phyloP scores from a whole-genome alignment of 2,797 vertebrate genomes.

The Epinephelus coioides region DNA sequence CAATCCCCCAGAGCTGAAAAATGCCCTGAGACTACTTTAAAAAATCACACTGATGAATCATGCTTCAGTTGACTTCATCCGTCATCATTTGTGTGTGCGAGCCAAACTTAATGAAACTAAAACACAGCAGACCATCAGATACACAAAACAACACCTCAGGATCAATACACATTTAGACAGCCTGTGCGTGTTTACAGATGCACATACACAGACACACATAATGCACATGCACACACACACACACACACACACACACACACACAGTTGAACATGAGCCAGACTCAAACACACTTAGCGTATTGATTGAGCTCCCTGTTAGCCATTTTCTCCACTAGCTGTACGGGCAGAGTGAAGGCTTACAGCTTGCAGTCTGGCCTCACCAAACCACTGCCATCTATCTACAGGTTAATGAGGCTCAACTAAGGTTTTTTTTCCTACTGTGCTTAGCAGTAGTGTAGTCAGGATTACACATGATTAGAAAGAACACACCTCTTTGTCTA shows the following conservation, averaged over 20 bases:
- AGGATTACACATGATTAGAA: conserved; percentile 43
- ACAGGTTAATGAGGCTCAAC: conserved; percentile 73
- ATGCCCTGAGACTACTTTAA: conserved; percentile 41
- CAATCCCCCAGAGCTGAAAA: conserved; percentile 22
- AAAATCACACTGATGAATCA: conserved; percentile 59
- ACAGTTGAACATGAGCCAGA: conserved; percentile 1
- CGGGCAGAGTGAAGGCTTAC: conserved; percentile 67
- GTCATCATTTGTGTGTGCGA: conserved; percentile 69
- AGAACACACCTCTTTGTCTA: neutral
- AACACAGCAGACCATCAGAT: conserved; percentile 70
- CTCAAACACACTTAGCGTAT: conserved; percentile 63
- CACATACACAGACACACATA: conserved; percentile 29
- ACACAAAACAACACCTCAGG: conserved; percentile 73
- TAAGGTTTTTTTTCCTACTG: conserved; percentile 37
- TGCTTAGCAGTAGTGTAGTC: conserved; percentile 25
- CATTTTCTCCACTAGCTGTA: conserved; percentile 64
- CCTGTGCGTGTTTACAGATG: conserved; percentile 27
- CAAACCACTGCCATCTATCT: conserved; percentile 72
- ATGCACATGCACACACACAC: conserved; percentile 35
- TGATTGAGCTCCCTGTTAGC: conserved; percentile 74
- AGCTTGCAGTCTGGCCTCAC: conserved; percentile 65
- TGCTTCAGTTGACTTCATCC: conserved; percentile 63
- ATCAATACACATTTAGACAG: conserved; percentile 75
- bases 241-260: neutral
- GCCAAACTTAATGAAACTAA: conserved; percentile 73